These are phyloP conservation scores for Bos javanicus DNA, from an alignment of 2,113 vertebrate genomes.

Conservation along the genomic window DNA sequence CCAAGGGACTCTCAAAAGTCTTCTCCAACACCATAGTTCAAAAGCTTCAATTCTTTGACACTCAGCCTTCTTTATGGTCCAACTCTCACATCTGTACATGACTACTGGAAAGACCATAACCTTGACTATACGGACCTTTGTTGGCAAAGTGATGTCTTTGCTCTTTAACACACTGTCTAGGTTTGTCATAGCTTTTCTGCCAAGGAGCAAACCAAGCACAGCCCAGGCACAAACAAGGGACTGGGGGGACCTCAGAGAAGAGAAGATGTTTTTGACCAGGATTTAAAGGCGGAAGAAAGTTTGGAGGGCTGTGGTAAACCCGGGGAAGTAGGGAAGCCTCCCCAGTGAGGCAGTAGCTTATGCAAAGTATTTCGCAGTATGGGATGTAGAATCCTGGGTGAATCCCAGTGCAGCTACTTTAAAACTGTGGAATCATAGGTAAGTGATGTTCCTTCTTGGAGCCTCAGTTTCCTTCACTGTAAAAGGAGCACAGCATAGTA, in stretches of 20 bases:
- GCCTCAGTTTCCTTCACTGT: background rate
- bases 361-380: background rate
- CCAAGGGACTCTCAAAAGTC: background rate
- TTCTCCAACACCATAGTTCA: background rate
- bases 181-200: background rate
- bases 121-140: background rate
- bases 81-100: background rate
- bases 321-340: background rate
- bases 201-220: background rate
- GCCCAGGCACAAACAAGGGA: background rate
- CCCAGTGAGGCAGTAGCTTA: background rate
- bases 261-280: background rate
- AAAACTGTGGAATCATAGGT: background rate
- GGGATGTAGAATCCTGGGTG: background rate
- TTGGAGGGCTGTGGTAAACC: background rate
- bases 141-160: background rate
- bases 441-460: background rate
- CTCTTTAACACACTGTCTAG: background rate
- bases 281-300: slow-evolving; percentile 24
- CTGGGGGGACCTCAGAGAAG: background rate
- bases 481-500: background rate
- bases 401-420: background rate
- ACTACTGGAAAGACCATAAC: background rate
- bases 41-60: background rate
- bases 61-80: background rate